Conservation (phyloP, 1,140 invertebrate genomes). For the Theocolax elegans region DNA sequence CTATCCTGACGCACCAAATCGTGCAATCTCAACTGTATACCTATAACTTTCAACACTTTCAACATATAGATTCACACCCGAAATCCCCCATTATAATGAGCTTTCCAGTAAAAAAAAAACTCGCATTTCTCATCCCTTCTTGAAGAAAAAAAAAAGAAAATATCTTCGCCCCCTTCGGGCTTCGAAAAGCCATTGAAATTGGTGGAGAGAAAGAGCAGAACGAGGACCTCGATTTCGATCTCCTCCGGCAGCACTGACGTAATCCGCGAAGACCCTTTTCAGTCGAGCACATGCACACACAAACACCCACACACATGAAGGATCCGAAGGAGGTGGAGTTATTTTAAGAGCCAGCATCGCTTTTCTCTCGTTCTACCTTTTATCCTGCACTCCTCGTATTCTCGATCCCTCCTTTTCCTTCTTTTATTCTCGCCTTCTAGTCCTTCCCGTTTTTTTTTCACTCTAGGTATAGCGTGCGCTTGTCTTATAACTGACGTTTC, state of each 20-base stretch:
- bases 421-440: too few species aligned
- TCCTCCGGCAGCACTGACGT: conserved; percentile 44
- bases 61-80: too few species aligned
- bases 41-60: too few species aligned
- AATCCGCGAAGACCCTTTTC: conserved; percentile 40
- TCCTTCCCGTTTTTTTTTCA: too few species aligned
- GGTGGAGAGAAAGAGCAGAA: background rate
- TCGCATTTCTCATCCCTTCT: background rate
- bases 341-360: conserved; percentile 39
- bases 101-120: too few species aligned
- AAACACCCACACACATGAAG: background rate
- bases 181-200: background rate
- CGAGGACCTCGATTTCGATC: conserved; percentile 28
- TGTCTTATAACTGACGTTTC: too few species aligned
- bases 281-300: background rate
- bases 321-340: conserved; percentile 44
- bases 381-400: background rate
- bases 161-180: background rate
- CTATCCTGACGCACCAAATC: too few species aligned
- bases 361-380: background rate
- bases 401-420: background rate
- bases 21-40: too few species aligned
- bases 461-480: too few species aligned
- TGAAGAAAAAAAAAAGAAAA: background rate
- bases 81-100: too few species aligned